Conservation (phyloP, 2,888 invertebrate species). For the Mesopsocus fuscifrons region DNA sequence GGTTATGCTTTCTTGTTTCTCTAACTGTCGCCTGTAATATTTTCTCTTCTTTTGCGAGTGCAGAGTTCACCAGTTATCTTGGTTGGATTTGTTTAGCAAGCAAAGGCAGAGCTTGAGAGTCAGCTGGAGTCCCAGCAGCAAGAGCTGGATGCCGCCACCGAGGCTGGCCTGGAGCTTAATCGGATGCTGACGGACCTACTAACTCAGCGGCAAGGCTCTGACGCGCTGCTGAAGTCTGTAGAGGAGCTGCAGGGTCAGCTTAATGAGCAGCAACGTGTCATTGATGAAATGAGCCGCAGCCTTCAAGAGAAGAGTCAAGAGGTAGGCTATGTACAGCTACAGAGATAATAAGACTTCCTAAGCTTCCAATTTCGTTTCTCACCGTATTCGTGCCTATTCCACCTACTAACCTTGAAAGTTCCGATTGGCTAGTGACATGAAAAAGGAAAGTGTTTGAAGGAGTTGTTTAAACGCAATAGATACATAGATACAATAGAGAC, state of each 20-base stretch:
- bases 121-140: constrained; percentile 47
- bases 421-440: too few species aligned
- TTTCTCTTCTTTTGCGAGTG: too few species aligned
- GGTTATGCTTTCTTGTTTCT: too few species aligned
- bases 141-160: constrained; percentile 62
- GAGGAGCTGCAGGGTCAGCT: constrained; percentile 44
- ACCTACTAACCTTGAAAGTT: too few species aligned
- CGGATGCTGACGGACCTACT: constrained; percentile 44
- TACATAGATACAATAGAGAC: too few species aligned
- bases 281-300: constrained; percentile 25
- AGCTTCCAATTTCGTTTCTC: constrained; percentile 2
- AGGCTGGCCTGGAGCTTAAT: constrained; percentile 57
- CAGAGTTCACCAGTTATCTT: too few species aligned
- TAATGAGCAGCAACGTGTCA: constrained; percentile 40
- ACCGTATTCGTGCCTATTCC: too few species aligned
- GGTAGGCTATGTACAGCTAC: constrained; percentile 19
- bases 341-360: constrained; percentile 1
- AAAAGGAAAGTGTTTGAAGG: too few species aligned
- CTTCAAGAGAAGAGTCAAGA: constrained; percentile 26
- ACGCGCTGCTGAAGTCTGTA: constrained; percentile 39
- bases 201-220: constrained; percentile 40
- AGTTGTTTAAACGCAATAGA: too few species aligned
- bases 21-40: too few species aligned
- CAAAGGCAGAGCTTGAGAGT: constrained; percentile 37
- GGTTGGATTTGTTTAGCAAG: too few species aligned